phyloP scores from a whole-genome alignment of 2,797 vertebrate species.

The Falco naumanni region DNA sequence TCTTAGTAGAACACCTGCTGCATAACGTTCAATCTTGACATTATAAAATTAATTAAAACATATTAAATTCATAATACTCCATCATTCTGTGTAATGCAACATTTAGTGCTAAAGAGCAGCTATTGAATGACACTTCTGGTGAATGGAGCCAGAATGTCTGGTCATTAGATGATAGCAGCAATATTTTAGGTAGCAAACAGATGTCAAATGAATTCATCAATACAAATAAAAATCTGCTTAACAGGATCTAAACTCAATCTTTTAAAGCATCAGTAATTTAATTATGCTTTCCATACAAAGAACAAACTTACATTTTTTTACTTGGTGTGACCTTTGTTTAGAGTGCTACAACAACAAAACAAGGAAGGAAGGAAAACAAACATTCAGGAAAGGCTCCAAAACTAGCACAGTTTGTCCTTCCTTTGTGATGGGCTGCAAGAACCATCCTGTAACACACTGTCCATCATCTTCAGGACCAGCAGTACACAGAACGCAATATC shows the following conservation, averaged over 20 bases:
- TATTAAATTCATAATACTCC: constrained; percentile 45
- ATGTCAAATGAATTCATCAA: constrained; percentile 73
- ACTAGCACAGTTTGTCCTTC: not conserved
- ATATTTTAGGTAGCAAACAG: constrained; percentile 69
- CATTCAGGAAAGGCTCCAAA: not conserved
- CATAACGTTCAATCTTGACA: not conserved
- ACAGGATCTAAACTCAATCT: constrained; percentile 41
- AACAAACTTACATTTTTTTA: not conserved
- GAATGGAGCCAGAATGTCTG: constrained; percentile 73
- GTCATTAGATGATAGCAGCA: constrained; percentile 63
- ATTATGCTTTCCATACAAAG: not conserved
- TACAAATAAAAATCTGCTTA: constrained; percentile 60
- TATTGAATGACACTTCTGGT: constrained; percentile 53
- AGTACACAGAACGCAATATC: not conserved
- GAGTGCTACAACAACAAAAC: not conserved
- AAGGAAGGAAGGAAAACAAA: not conserved
- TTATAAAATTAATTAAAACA: constrained; percentile 64
- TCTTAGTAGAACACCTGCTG: constrained; percentile 44
- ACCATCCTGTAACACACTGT: not conserved
- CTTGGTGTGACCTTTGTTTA: not conserved
- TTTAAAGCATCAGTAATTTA: constrained; percentile 54
- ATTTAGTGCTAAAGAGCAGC: constrained; percentile 58
- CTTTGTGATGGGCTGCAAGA: not conserved
- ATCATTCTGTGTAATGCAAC: constrained; percentile 34
- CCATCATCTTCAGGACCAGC: not conserved